Evolutionary conservation across 2,113 vertebrate species (phyloP).

Genomic region (Loxodonta africana): DNA sequence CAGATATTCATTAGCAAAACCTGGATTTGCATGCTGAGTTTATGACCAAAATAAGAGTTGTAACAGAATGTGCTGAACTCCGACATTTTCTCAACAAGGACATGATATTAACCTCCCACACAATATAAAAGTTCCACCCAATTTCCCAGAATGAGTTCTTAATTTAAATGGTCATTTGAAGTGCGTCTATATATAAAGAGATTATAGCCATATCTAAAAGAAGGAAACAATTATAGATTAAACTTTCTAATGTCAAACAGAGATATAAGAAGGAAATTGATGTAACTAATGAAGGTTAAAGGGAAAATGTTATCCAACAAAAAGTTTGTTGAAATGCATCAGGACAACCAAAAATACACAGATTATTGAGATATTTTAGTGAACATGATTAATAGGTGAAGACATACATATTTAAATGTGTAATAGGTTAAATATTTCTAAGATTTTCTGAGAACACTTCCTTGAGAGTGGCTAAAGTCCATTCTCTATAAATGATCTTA

Average conservation of each 20-base stretch:
- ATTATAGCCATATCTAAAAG: slow-evolving; percentile 62
- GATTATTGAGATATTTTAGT: neutral
- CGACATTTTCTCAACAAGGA: slow-evolving; percentile 77
- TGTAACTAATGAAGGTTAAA: slow-evolving; percentile 59
- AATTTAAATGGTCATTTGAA: slow-evolving; percentile 84
- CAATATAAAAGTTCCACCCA: slow-evolving; percentile 80
- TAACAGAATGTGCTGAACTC: slow-evolving; percentile 52
- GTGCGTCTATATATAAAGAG: slow-evolving; percentile 78
- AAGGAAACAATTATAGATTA: slow-evolving; percentile 66
- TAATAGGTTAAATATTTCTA: neutral
- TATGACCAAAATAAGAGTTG: slow-evolving; percentile 61
- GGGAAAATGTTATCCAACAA: slow-evolving; percentile 2
- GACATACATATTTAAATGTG: neutral
- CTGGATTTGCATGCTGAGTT: slow-evolving; percentile 33
- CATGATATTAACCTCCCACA: slow-evolving; percentile 77
- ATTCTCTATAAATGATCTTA: neutral
- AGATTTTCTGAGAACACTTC: neutral
- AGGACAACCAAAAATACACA: neutral
- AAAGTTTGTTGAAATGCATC: neutral
- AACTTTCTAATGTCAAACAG: slow-evolving; percentile 66
- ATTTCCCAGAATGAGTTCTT: slow-evolving; percentile 84
- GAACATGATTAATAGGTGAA: neutral
- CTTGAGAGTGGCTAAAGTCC: neutral
- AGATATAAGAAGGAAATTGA: slow-evolving; percentile 62
- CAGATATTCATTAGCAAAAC: slow-evolving; percentile 58